phyloP scores from a whole-genome alignment of 2,888 invertebrate genomes.

The Mayetiola destructor region DNA sequence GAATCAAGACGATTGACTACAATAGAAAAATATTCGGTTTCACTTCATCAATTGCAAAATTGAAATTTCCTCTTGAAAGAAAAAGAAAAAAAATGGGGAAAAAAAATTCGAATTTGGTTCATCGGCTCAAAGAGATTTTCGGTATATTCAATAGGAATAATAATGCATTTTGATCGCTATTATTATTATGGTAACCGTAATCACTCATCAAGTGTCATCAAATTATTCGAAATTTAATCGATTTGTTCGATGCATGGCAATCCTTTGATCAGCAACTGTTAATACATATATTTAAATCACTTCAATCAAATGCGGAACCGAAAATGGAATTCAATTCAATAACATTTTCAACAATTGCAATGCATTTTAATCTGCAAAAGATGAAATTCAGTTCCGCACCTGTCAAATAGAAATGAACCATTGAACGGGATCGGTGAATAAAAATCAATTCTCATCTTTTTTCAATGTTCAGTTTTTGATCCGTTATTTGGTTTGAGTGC shows the following conservation, averaged over 20 bases:
- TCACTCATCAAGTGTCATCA: background rate
- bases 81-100: background rate
- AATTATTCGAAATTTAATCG: constrained; percentile 6
- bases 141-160: too few species aligned
- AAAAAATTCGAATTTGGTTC: background rate
- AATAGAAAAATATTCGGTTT: too few species aligned
- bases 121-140: too few species aligned
- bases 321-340: background rate
- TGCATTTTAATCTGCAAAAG: background rate
- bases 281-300: background rate
- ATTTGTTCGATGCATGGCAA: too few species aligned
- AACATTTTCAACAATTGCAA: background rate
- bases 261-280: too few species aligned
- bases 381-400: constrained; percentile 8
- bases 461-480: background rate
- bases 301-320: background rate
- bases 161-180: background rate
- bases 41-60: too few species aligned
- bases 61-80: too few species aligned
- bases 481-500: constrained; percentile 3
- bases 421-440: too few species aligned
- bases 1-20: background rate
- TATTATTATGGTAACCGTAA: background rate
- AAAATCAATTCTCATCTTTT: too few species aligned
- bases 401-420: constrained; percentile 1